Evolutionary conservation across 2,113 vertebrate species (phyloP), one percentile per base, ranked within the genome.

Genomic region (Poeciliopsis retropinna): DNA sequence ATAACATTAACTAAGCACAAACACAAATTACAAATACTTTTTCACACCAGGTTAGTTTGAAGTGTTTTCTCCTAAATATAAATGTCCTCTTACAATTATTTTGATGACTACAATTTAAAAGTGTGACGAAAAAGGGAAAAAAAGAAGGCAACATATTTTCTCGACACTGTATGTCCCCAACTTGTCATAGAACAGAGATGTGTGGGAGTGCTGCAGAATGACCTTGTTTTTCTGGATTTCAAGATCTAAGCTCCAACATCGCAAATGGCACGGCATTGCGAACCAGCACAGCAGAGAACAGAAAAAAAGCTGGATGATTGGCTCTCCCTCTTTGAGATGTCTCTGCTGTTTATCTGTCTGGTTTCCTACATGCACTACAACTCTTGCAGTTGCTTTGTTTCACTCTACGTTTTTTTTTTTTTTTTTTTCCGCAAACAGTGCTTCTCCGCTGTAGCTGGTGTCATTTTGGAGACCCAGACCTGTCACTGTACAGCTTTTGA

Each of bases 231-330:
- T 60, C 73, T 0, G 15, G 31, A 57, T 0, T 39, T 75, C 75
- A 74, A 15, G 1, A 63, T 77, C 73, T 75, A 77, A 86, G 80
- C 80, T 79, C 73, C 77, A 60, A 71, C 89, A 74, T 87, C 54
- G 72, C 85, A 78, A 87, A 83, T 86, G 80, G 78, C 60, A 72
- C 51, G 70, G 85, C 77, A 64, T 76, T 70, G 80, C 82, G 78
- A 90, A 89, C 82, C 87, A 80, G 88, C 82, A 80, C 74, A 85
- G 74, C 82, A 77, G 60, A 78, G 84, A 85, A 85, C 79, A 37
- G 11, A 34, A 2, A 34, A 11, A 37, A 37, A 37, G 0, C 34
- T 64, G 64, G 76, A 88, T 72, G 60, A 76, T 79, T 67, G 65
- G 70, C 78, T 68, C 73, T 87, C 57, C 30, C 31, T 66, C 67